Conservation (phyloP, 2,888 invertebrate genomes). For the Ptychoptera contaminata region DNA sequence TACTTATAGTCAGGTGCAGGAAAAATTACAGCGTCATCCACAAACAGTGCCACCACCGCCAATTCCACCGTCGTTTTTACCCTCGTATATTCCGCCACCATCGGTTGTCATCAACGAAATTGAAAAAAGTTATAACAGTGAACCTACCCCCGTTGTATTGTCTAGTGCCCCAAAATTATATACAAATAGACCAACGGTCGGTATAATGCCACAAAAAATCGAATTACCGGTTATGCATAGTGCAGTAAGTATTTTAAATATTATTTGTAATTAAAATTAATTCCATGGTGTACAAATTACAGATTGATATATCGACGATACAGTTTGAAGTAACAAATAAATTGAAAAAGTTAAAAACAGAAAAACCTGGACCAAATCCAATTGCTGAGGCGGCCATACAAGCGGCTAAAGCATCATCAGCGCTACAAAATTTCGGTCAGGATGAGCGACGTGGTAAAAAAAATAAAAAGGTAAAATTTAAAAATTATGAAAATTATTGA, state of each 20-base stretch:
- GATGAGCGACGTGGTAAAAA: constrained; percentile 30
- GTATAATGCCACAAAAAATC: constrained; percentile 6
- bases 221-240: constrained; percentile 15
- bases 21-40: constrained; percentile 41
- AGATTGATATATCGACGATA: constrained; percentile 36
- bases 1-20: constrained; percentile 55
- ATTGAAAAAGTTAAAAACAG: constrained; percentile 44
- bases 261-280: neutral
- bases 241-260: neutral
- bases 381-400: constrained; percentile 47
- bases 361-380: constrained; percentile 45
- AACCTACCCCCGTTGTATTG: constrained; percentile 43
- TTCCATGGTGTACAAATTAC: constrained; percentile 2
- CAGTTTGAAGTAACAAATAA: constrained; percentile 41
- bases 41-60: constrained; percentile 16
- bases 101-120: constrained; percentile 23
- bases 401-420: constrained; percentile 41
- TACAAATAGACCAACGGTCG: constrained; percentile 35
- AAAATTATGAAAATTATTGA: constrained; percentile 21
- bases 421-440: constrained; percentile 38
- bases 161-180: constrained; percentile 56
- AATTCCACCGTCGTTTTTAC: constrained; percentile 20
- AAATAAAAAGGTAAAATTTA: constrained; percentile 19
- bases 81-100: constrained; percentile 28
- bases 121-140: constrained; percentile 28